Percentiles rank a stretch among this genome's conserved stretches.
phyloP scores from a whole-genome alignment of 2,113 vertebrate genomes.

The Rousettus leschenaultii region DNA sequence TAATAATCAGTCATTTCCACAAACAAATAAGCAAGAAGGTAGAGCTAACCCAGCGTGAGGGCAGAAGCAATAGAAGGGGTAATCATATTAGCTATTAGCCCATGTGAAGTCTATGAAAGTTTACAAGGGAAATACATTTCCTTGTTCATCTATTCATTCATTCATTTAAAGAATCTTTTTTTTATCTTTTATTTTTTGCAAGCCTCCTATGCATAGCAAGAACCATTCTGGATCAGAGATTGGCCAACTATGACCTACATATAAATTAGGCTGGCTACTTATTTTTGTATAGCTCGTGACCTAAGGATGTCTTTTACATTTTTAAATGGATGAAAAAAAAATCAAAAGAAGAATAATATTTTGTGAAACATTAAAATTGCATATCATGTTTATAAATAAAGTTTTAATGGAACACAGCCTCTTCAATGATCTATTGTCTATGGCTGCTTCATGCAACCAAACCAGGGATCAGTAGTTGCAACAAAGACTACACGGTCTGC shows the following conservation, averaged over 20 bases:
- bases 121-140: not conserved
- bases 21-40: not conserved
- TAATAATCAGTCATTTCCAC: not conserved
- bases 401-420: not conserved
- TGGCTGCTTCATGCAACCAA: not conserved
- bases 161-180: not conserved
- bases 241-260: not conserved
- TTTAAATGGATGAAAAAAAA: not conserved
- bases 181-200: too few species aligned
- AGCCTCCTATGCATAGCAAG: not conserved
- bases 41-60: not conserved
- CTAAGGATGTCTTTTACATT: not conserved
- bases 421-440: not conserved
- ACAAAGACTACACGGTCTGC: not conserved
- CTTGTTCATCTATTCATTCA: not conserved
- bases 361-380: not conserved
- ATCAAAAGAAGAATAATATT: not conserved
- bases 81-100: not conserved
- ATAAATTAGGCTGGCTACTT: not conserved
- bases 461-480: not conserved
- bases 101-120: not conserved
- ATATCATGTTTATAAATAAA: not conserved
- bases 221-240: not conserved
- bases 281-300: not conserved
- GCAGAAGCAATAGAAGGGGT: not conserved